A percentile compares a stretch with the other conserved stretches of the same genome.
Evolutionary conservation across 2,113 vertebrate species (phyloP).

Genomic region (Hypomesus transpacificus): DNA sequence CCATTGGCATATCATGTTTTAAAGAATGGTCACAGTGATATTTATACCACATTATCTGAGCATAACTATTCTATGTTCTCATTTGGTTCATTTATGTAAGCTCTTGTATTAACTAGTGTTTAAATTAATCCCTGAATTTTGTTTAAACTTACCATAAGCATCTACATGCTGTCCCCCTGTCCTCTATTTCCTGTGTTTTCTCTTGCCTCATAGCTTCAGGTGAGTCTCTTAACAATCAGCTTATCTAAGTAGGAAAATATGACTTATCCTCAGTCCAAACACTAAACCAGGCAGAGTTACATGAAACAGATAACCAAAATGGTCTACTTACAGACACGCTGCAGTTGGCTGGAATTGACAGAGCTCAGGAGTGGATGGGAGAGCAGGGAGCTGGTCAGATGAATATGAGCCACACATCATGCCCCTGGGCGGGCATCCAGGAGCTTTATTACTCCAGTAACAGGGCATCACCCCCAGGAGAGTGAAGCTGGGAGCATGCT

Average conservation of each 20-base stretch:
- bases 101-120: too few species aligned
- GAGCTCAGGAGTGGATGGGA: constrained; percentile 32
- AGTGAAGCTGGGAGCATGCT: constrained; percentile 40
- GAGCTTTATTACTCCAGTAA: constrained; percentile 62
- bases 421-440: constrained; percentile 50
- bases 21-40: too few species aligned
- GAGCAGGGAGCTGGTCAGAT: constrained; percentile 42
- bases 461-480: constrained; percentile 47
- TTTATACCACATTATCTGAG: too few species aligned
- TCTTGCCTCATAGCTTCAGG: constrained; percentile 51
- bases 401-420: constrained; percentile 57
- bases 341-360: constrained; percentile 29
- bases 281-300: not conserved
- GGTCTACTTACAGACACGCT: constrained; percentile 54
- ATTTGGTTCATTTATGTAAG: too few species aligned
- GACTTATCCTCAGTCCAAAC: not conserved
- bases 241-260: not conserved
- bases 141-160: constrained; percentile 47
- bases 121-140: not conserved
- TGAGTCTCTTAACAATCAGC: constrained; percentile 27
- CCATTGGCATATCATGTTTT: too few species aligned
- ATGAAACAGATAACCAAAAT: not conserved
- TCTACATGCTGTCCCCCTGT: constrained; percentile 33
- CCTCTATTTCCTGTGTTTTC: constrained; percentile 26
- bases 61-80: too few species aligned